Evolutionary conservation across 2,797 vertebrate species (phyloP), one percentile per base, ranked within the genome.

Genomic region (Sebastes steindachneri): DNA sequence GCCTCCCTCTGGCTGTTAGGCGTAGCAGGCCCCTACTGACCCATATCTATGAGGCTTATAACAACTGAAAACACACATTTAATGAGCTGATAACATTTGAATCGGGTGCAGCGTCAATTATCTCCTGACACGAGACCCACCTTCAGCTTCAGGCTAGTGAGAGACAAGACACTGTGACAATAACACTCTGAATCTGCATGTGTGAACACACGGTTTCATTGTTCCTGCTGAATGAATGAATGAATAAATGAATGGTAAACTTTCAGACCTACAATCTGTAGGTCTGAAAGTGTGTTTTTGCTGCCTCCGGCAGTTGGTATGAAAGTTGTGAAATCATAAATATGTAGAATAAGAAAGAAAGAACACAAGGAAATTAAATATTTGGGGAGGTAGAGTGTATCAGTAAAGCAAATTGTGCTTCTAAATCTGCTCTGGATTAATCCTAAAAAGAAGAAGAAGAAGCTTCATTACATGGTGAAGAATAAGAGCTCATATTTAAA

Each of bases 361-460:
- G 31, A 55, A 58, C 25, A 62, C 5, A 59, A 72, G 75, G 74
- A 86, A 84, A 80, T 83, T 21, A 68, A 82, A 85, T 76, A 77
- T 83, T 82, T 72, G 64, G 62, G 57, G 66, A 79, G 60, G 69
- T 63, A 85, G 74, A 86, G 64, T 41, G 31, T 29, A 64, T 77
- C 23, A 64, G 62, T 8, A 62, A 75, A 85, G 73, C 80, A 80
- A 86, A 73, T 59, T 77, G 78, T 53, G 77, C 54, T 63, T 71
- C 28, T 31, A 33, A 65, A 28, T 68, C n/a, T 29, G 28, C 35
- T 75, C 15, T 73, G 75, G 59, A 81, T 75, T 70, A 71, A 76
- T 78, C 72, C 23, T 48, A 75, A 73, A 72, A 69, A 77, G 67
- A 31, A 25, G n/a, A 31, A 25, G n/a, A 51, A 64, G 64, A 45